These are phyloP conservation scores for Pygocentrus nattereri DNA, from an alignment of 2,797 vertebrate species.

Conservation along the genomic window DNA sequence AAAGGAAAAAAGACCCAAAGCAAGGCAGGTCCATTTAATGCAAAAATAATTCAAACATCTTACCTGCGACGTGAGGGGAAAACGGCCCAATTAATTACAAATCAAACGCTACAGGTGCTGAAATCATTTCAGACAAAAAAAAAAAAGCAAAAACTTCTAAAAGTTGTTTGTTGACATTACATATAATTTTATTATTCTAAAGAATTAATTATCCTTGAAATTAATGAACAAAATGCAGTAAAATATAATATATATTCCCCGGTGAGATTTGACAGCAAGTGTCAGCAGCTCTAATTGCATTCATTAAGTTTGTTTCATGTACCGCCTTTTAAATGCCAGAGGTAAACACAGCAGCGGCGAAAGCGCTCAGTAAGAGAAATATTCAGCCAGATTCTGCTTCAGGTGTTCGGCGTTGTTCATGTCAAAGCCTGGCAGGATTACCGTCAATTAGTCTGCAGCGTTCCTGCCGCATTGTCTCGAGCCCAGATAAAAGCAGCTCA, in stretches of 20 bases:
- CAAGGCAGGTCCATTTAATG: neutral
- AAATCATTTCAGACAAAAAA: neutral
- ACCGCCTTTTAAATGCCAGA: constrained; percentile 7
- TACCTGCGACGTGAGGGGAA: neutral
- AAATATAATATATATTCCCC: neutral
- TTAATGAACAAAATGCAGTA: neutral
- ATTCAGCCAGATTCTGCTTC: constrained; percentile 27
- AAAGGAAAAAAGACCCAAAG: neutral
- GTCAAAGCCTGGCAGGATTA: constrained; percentile 47
- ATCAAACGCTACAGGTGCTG: neutral
- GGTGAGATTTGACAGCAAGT: neutral
- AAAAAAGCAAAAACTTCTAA: neutral
- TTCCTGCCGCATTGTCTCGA: constrained; percentile 6
- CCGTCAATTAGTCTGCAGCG: constrained; percentile 44
- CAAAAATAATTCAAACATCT: neutral
- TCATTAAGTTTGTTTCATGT: neutral
- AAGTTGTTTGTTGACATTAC: neutral
- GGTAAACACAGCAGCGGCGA: neutral
- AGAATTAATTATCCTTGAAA: neutral
- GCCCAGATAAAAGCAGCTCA: constrained; percentile 40
- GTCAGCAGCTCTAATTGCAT: neutral
- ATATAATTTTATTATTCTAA: neutral
- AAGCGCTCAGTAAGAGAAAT: neutral
- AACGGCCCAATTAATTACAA: neutral
- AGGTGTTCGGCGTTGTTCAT: constrained; percentile 37